phyloP scores from a whole-genome alignment of 2,113 vertebrate species.

The Myanophis thanlyinensis region DNA sequence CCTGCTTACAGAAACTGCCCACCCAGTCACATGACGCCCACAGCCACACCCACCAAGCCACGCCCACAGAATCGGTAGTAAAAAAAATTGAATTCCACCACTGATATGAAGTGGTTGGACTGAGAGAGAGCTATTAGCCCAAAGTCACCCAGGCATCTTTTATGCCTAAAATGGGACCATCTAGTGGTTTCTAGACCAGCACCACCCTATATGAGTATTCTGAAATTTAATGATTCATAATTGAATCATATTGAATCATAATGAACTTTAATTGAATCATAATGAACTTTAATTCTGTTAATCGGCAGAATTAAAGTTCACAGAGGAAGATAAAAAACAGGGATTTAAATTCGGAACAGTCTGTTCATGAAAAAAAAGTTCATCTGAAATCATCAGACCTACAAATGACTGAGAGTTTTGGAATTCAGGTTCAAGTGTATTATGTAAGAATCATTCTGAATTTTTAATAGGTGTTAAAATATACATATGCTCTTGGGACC shows the following conservation, averaged over 20 bases:
- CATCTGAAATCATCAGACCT: neutral
- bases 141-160: neutral
- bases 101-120: neutral
- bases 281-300: no score
- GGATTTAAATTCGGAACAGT: neutral
- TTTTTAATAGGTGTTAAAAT: neutral
- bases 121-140: neutral
- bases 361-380: neutral
- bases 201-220: neutral
- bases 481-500: neutral
- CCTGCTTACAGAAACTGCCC: no score
- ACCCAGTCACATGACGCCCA: no score
- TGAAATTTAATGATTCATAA: neutral
- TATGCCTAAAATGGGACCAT: neutral
- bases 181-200: neutral
- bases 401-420: neutral
- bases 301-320: neutral
- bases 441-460: neutral
- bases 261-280: no score
- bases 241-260: no score
- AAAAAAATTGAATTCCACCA: no score
- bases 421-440: neutral
- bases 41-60: no score
- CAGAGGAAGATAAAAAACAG: neutral
- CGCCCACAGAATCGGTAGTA: no score